Evolutionary conservation across 2,113 vertebrate genomes (phyloP).

Genomic region (Ochotona curzoniae): DNA sequence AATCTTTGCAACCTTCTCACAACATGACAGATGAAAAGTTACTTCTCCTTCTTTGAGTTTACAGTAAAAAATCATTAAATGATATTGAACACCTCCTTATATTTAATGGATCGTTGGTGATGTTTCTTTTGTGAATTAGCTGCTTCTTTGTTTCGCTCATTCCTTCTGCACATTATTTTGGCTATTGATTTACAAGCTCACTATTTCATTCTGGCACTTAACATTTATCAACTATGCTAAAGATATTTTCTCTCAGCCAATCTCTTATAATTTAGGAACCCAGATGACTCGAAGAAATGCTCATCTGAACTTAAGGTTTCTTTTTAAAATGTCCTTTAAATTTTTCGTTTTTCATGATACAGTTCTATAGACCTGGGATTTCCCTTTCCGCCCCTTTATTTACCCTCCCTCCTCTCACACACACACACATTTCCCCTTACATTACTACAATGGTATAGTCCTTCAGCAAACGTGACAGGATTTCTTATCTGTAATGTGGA

Average conservation of each 20-base stretch:
- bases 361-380: no score
- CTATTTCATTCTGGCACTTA: neutral
- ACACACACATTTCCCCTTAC: no score
- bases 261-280: neutral
- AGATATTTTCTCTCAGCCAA: neutral
- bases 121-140: conserved; percentile 33
- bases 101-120: neutral
- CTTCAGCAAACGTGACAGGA: no score
- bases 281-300: neutral
- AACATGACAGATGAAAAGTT: neutral
- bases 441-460: no score
- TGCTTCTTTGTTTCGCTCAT: neutral
- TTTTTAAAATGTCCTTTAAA: neutral
- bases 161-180: conserved; percentile 22
- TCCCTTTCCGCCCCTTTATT: no score
- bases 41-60: conserved; percentile 21
- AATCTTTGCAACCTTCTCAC: neutral
- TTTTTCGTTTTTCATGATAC: no score
- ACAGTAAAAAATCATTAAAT: conserved; percentile 17
- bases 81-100: neutral
- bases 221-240: neutral
- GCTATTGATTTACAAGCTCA: neutral
- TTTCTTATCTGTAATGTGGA: neutral
- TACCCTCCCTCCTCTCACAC: no score
- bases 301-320: neutral